These are phyloP conservation scores for Setipinna tenuifilis DNA, from an alignment of 2,797 vertebrate species.

Conservation along the genomic window DNA sequence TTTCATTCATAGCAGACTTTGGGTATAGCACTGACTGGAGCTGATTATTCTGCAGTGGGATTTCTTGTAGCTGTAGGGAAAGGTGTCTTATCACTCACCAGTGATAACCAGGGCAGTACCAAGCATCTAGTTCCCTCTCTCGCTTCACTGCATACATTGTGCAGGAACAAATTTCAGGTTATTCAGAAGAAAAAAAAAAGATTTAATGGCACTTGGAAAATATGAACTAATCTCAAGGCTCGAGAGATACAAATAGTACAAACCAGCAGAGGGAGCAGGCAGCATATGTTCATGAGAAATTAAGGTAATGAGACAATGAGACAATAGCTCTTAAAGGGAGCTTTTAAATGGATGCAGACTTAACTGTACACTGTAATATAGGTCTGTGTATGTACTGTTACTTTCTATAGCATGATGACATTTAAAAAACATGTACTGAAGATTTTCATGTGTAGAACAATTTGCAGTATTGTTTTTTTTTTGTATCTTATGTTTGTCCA, in stretches of 20 bases:
- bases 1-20: conserved; percentile 31
- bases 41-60: conserved; percentile 32
- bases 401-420: too few species aligned
- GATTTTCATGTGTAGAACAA: too few species aligned
- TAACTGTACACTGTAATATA: too few species aligned
- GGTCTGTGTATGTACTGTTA: too few species aligned
- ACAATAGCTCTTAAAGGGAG: background rate
- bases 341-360: too few species aligned
- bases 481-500: too few species aligned
- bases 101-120: background rate
- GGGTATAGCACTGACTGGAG: conserved; percentile 13
- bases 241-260: background rate
- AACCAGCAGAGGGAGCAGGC: background rate
- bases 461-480: too few species aligned
- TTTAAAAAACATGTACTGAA: too few species aligned
- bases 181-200: background rate
- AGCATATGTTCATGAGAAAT: background rate
- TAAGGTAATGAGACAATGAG: background rate
- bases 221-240: background rate
- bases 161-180: background rate
- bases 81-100: conserved; percentile 18
- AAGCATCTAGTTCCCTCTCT: background rate
- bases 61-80: background rate
- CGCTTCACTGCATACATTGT: background rate
- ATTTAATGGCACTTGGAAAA: background rate